A percentile compares a stretch with the other conserved stretches of the same genome.
Evolutionary conservation across 2,113 vertebrate species (phyloP).

Genomic region (Boulengeromyrus knoepffleri): DNA sequence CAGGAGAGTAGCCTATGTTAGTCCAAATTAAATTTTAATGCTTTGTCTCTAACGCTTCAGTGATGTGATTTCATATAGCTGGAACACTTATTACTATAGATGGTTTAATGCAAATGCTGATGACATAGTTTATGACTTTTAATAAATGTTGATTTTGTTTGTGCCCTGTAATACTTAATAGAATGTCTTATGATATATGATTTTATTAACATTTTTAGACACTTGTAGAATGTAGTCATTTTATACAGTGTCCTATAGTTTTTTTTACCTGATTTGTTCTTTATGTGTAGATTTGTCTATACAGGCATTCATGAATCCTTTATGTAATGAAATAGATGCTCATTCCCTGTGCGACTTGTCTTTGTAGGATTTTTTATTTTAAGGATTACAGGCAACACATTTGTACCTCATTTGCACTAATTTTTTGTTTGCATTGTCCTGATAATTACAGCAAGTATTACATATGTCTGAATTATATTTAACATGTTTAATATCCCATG

Average conservation of each 20-base stretch:
- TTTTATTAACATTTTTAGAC: neutral
- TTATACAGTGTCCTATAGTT: neutral
- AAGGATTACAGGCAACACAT: neutral
- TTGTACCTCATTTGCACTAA: neutral
- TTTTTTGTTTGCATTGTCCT: neutral
- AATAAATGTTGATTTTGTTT: conserved; percentile 2
- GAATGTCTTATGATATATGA: neutral
- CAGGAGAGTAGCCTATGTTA: neutral
- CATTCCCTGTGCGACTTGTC: neutral
- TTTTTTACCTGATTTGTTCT: neutral
- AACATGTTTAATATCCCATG: neutral
- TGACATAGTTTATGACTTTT: neutral
- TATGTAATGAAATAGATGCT: neutral
- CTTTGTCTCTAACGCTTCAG: neutral
- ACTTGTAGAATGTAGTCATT: neutral
- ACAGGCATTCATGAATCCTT: neutral
- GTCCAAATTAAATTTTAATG: neutral
- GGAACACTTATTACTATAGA: neutral
- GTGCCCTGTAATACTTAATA: neutral
- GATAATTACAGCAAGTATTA: neutral
- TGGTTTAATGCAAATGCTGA: neutral
- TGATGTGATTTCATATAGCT: neutral
- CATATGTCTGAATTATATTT: neutral
- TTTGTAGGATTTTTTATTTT: neutral
- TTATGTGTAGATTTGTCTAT: neutral